Evolutionary conservation across 1,140 invertebrate genomes (phyloP).

Genomic region (Eurosta solidaginis): DNA sequence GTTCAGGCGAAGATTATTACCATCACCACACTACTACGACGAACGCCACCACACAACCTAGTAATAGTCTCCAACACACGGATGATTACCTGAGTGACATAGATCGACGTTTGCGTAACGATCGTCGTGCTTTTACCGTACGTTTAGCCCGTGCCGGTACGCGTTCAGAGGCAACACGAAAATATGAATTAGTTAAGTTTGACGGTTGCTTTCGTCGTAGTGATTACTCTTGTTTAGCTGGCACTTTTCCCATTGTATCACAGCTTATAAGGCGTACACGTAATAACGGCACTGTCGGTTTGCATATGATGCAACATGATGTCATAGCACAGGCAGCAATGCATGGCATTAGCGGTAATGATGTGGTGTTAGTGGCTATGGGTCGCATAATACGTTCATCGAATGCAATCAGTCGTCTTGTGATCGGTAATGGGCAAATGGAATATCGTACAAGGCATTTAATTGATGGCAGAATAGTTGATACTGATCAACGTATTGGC

Average conservation of each 20-base stretch:
- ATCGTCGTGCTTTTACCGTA: slow-evolving; percentile 60
- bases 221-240: slow-evolving; percentile 59
- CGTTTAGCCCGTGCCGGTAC: slow-evolving; percentile 67
- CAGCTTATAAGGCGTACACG: slow-evolving; percentile 61
- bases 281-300: slow-evolving; percentile 53
- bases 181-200: slow-evolving; percentile 69
- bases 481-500: slow-evolving; percentile 84
- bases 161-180: slow-evolving; percentile 66
- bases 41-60: neutral
- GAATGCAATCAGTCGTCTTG: slow-evolving; percentile 68
- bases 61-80: slow-evolving; percentile 36
- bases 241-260: slow-evolving; percentile 61
- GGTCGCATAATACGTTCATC: slow-evolving; percentile 68
- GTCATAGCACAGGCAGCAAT: slow-evolving; percentile 56
- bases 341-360: slow-evolving; percentile 63
- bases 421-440: slow-evolving; percentile 73
- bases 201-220: slow-evolving; percentile 63
- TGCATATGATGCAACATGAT: slow-evolving; percentile 49
- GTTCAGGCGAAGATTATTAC: slow-evolving; percentile 39
- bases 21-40: neutral
- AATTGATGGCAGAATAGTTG: slow-evolving; percentile 81
- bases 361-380: slow-evolving; percentile 70
- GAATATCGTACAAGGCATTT: slow-evolving; percentile 85
- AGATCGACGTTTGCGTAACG: slow-evolving; percentile 51
- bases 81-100: slow-evolving; percentile 54